phyloP scores from a whole-genome alignment of 1,140 invertebrate genomes.

The Bactericera cockerelli region DNA sequence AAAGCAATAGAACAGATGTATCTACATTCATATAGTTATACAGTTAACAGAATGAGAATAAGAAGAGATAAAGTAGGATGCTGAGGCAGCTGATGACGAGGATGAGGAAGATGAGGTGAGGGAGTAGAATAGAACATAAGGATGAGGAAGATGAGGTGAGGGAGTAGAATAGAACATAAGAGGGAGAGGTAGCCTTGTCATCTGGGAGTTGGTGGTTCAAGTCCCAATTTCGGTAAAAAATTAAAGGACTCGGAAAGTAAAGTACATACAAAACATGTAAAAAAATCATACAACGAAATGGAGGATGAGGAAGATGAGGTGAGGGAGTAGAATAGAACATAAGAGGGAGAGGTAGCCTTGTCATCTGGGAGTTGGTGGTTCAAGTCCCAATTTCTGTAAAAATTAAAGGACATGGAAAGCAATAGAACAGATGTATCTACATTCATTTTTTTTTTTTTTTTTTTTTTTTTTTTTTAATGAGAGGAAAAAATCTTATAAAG shows the following conservation, averaged over 20 bases:
- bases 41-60: no score
- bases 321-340: slow-evolving; percentile 56
- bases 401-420: slow-evolving; percentile 30
- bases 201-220: no score
- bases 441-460: neutral
- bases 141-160: slow-evolving; percentile 31
- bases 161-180: no score
- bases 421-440: slow-evolving; percentile 29
- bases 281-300: no score
- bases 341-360: slow-evolving; percentile 39
- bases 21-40: slow-evolving; percentile 90
- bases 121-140: no score
- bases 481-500: no score
- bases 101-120: slow-evolving; percentile 49
- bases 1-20: slow-evolving; percentile 98
- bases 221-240: no score
- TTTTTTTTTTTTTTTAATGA: slow-evolving; percentile 24
- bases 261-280: no score
- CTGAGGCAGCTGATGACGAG: slow-evolving; percentile 51
- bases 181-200: no score
- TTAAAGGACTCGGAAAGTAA: no score
- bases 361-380: no score
- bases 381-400: no score
- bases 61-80: slow-evolving; percentile 86
- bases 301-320: slow-evolving; percentile 83